Conservation (phyloP, 2,797 vertebrate species). For the Mormyrops boulengeri region DNA sequence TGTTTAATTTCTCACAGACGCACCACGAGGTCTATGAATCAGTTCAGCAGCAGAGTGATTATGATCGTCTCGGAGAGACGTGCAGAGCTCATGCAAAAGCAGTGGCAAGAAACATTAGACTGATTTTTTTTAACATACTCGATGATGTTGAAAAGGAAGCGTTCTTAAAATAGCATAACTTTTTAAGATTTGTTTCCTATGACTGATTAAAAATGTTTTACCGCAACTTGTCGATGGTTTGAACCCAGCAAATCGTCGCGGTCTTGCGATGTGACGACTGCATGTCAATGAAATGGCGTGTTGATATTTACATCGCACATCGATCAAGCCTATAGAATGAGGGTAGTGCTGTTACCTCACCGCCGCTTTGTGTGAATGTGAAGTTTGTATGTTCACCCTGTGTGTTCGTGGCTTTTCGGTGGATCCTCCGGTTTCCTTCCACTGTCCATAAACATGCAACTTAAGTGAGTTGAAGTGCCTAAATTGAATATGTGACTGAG, state of each 20-base stretch:
- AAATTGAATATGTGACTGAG: background rate
- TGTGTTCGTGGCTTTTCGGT: background rate
- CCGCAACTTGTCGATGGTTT: background rate
- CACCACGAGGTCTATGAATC: background rate
- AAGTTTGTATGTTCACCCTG: background rate
- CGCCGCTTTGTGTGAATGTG: background rate
- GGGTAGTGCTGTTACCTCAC: background rate
- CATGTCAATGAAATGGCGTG: background rate
- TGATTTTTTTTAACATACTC: background rate
- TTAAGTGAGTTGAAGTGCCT: background rate
- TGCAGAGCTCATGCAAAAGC: background rate
- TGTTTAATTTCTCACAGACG: background rate
- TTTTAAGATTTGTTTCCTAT: background rate
- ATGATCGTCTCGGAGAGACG: background rate
- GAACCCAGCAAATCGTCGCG: background rate
- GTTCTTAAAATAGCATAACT: background rate
- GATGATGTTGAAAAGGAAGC: background rate
- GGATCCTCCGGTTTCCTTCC: background rate
- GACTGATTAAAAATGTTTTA: background rate
- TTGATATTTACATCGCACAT: background rate
- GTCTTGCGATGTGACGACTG: background rate
- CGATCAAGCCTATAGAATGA: background rate
- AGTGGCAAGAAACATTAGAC: background rate
- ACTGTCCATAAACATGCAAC: background rate
- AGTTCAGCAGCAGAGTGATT: background rate